Evolutionary conservation across 2,888 invertebrate genomes (phyloP).

Genomic region (Theretra japonica): DNA sequence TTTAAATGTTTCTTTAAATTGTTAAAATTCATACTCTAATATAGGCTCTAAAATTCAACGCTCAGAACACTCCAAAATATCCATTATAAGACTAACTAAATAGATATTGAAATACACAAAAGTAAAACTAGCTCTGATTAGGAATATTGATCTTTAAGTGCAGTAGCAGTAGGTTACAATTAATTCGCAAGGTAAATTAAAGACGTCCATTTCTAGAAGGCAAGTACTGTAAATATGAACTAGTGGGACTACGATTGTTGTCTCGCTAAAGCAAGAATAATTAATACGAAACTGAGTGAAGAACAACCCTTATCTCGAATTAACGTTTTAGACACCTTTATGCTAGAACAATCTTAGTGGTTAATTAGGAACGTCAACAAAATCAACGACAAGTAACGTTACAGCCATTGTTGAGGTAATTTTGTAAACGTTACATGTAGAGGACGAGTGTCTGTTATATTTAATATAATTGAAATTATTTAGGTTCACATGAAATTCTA

Average conservation of each 20-base stretch:
- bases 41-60: no score
- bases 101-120: no score
- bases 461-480: neutral
- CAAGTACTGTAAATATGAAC: neutral
- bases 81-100: no score
- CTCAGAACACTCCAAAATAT: no score
- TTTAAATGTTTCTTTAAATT: no score
- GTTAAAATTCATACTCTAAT: no score
- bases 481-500: neutral
- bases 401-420: neutral
- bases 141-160: neutral
- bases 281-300: neutral
- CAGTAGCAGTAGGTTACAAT: neutral
- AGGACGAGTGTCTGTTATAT: neutral
- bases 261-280: neutral
- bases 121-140: neutral
- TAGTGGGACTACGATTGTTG: neutral
- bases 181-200: no score
- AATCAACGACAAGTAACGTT: neutral
- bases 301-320: neutral
- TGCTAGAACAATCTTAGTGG: neutral
- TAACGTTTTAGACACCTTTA: neutral
- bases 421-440: neutral
- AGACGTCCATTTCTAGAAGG: neutral
- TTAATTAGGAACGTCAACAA: neutral